phyloP scores from a whole-genome alignment of 37 sponge, comb jelly and placozoan species.

The Ephydatia muelleri region DNA sequence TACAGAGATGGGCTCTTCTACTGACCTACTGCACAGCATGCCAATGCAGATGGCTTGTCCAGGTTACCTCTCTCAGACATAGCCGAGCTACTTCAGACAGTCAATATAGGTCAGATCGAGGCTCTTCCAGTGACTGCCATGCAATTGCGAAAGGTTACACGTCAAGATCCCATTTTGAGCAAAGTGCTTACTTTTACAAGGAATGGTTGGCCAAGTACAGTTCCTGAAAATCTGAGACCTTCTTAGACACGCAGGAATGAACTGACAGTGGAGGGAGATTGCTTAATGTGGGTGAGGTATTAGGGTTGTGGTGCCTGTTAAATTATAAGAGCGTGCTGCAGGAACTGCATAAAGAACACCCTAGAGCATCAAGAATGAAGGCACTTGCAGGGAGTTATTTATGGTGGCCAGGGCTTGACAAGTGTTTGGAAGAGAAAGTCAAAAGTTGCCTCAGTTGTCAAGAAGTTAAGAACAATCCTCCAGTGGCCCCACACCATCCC shows the following conservation, averaged over 20 bases:
- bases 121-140: constrained; percentile 29
- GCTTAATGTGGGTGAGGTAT: constrained; percentile 56
- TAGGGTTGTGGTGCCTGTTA: constrained; percentile 37
- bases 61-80: constrained; percentile 19
- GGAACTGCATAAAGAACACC: constrained; percentile 8
- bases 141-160: background rate
- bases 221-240: constrained; percentile 10
- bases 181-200: constrained; percentile 20
- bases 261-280: constrained; percentile 29
- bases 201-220: constrained; percentile 18
- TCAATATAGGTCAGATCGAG: constrained; percentile 7
- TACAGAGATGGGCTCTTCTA: constrained; percentile 43
- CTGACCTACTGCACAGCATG: constrained; percentile 31
- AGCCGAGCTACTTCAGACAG: too few relatives aligned
- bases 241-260: constrained; percentile 16
- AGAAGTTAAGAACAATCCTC: background rate
- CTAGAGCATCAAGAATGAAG: constrained; percentile 21
- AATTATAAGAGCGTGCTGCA: background rate
- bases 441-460: constrained; percentile 12
- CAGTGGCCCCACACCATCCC: constrained; percentile 17
- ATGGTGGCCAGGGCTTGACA: constrained; percentile 41
- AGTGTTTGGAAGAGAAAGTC: constrained; percentile 10
- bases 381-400: constrained; percentile 33
- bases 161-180: constrained; percentile 24
- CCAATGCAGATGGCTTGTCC: constrained; percentile 59